phyloP scores from a whole-genome alignment of 23 tunicate species.

The Styela plicata region DNA sequence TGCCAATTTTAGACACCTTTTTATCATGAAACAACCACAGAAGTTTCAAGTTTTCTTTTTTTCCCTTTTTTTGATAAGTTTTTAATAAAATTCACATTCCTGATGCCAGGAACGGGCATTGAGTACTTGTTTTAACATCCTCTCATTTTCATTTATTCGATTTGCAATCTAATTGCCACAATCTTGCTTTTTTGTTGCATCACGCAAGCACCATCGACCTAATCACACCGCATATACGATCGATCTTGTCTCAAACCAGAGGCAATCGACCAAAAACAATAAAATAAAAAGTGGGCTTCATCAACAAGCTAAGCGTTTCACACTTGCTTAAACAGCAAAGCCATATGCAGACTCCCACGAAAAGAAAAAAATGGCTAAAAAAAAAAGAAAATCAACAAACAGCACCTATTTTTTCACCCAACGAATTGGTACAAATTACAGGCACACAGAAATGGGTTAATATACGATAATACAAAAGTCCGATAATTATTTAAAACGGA shows the following conservation, averaged over 20 bases:
- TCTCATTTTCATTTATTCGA: background rate
- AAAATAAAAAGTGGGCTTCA: too few relatives aligned
- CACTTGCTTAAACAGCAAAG: background rate
- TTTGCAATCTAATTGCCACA: slow-evolving; percentile 1
- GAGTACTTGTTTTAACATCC: background rate
- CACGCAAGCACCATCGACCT: background rate
- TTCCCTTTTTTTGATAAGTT: background rate
- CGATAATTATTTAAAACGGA: too few relatives aligned
- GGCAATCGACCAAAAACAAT: too few relatives aligned
- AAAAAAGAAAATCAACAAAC: too few relatives aligned
- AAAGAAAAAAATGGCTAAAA: background rate
- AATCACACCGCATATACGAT: background rate
- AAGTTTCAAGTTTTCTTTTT: background rate
- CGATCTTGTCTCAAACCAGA: too few relatives aligned
- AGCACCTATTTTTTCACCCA: background rate
- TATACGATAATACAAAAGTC: too few relatives aligned
- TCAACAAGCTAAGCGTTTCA: too few relatives aligned
- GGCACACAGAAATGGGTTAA: background rate
- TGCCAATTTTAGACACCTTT: slow-evolving; percentile 6
- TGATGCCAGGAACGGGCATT: background rate
- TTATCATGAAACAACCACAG: background rate
- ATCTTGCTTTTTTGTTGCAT: background rate
- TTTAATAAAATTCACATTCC: background rate
- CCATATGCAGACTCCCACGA: background rate
- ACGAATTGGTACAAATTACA: background rate